Base-by-base conservation (phyloP, 2,797 vertebrate species). In the Gobionotothen gibberifrons region DNA sequence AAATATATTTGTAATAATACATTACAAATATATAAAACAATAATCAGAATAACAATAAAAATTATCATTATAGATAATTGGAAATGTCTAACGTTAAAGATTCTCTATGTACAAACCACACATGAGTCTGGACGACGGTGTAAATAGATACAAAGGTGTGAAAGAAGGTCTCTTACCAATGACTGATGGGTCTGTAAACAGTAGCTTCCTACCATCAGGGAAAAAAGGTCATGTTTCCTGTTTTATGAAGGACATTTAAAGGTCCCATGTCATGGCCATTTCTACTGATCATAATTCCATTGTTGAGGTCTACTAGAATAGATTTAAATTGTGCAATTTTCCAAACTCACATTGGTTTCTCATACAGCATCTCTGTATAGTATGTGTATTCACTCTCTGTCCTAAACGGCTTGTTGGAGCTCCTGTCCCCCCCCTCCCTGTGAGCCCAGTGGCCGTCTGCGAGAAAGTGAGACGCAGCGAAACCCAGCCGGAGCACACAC, bases 181-280 rank as follows among this genome's bases (percentile, higher is more conserved):
- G 62, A 69, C 32, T 17, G 43, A 69, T 36, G 58, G 72, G 74
- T 77, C 52, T 61, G 44, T 59, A 42, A 48, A 59, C 65, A 58
- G 68, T 82, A 82, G 69, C 74, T 46, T 10, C 75, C 81, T 76
- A n/a, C 75, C 22, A 54, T 75, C 68, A 59, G 60, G 66, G 72
- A 52, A 65, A 78, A 39, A 76, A 66, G 74, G 66, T 77, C 66
- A 57, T 40, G 16, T 72, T 65, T 70, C 72, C 80, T 64, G 80
- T 86, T 83, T 82, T 74, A 76, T 65, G 48, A 88, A 87, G 87
- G 85, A 89, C 87, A 26, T 90, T 91, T 79, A 79, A 87, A 26
- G 26, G 32, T 36, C 32, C 32, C 4, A 26, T 26, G 22, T 26
- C 22, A 26, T 26, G 22, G 22, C 22, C 3, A 3, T 26, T 26